Evolutionary conservation across 2,888 invertebrate species (phyloP), one percentile per base, ranked within the genome.

Genomic region (Cerastoderma edule): DNA sequence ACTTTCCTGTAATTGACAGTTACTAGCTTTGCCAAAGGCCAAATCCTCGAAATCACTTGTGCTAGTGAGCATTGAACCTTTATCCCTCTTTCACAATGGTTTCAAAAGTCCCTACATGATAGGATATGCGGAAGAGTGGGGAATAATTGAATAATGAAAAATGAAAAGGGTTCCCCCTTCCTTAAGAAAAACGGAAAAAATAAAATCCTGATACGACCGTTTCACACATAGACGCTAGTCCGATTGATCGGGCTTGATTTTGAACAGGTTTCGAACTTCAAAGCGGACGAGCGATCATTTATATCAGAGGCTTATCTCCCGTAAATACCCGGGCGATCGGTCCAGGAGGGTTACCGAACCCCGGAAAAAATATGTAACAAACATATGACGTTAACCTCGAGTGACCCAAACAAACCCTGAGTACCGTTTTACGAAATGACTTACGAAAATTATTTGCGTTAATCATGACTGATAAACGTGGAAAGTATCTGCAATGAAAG

Each of bases 211-310:
- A 50, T 50, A 50, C 50, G 50, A 39, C n/a, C 60, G 30, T 39
- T 60, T 60, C 60, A 39, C 60, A 60, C 60, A 10, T 60, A 35
- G 30, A 30, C 60, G 24, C 30, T 8, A 60, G 39, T 22, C 16
- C 60, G 60, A 60, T 60, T 33, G 32, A 60, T 60, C 39, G 33
- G 5, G 50, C 39, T 39, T 39, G 60, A 60, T 60, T 60, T 60
- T 60, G 22, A 27, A 60, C 60, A 60, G 60, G 60, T 22, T 39
- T 60, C 60, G 33, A 60, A 60, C 60, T 60, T 60, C 60, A 60
- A 60, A 60, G 60, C 27, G 60, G 39, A 60, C 39, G 39, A 27
- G 28, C 27, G 60, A 60, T 60, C 60, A 27, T 10, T 35, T 60
- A 39, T 60, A 60, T 60, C 60, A 24, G 24, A 39, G 35, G 24